phyloP scores from a whole-genome alignment of 1,140 invertebrate species.

The Scylla paramamosain region DNA sequence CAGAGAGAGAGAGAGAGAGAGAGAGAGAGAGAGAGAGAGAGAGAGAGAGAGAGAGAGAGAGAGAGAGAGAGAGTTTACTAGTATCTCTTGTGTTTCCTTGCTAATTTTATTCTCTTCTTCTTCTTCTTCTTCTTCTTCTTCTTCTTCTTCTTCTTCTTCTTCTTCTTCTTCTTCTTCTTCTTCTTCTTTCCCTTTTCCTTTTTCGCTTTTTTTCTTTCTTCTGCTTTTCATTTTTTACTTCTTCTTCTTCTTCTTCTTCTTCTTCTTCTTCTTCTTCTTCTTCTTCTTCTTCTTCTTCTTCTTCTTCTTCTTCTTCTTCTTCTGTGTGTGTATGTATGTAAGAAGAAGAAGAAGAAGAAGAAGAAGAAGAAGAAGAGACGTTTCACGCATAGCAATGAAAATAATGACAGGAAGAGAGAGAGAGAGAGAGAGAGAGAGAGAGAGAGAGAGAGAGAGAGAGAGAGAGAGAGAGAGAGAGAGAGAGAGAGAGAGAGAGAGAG shows the following conservation, averaged over 20 bases:
- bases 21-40: neutral
- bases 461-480: neutral
- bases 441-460: neutral
- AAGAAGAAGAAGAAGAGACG: neutral
- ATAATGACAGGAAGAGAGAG: neutral
- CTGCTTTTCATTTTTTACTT: too few species aligned
- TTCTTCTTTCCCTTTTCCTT: too few species aligned
- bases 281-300: too few species aligned
- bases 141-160: too few species aligned
- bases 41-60: neutral
- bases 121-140: too few species aligned
- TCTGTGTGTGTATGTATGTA: conserved; percentile 3
- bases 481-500: neutral
- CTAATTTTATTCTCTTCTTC: too few species aligned
- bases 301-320: neutral
- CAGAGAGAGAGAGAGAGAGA: neutral
- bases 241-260: too few species aligned
- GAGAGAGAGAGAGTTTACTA: neutral
- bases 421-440: neutral
- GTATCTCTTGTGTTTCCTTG: too few species aligned
- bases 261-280: too few species aligned
- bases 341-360: neutral
- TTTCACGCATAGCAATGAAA: neutral
- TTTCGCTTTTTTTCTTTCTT: too few species aligned
- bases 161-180: too few species aligned